Evolutionary conservation across 1,140 invertebrate species (phyloP).

Genomic region (Hyphantria cunea): DNA sequence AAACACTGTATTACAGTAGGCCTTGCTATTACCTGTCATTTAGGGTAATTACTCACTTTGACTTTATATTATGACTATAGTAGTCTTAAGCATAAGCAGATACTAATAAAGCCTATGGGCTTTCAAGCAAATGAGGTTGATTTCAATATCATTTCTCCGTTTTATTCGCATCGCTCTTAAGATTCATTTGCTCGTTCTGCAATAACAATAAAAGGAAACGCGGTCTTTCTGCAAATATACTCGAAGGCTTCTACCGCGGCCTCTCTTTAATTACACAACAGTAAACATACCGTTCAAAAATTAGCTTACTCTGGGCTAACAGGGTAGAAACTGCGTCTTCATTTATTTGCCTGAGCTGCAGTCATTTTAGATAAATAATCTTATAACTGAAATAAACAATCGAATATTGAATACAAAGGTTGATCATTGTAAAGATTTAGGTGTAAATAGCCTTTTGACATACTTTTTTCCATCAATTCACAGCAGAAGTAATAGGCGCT

Average conservation of each 20-base stretch:
- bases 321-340: background rate
- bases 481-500: no score
- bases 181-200: slow-evolving; percentile 22
- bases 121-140: slow-evolving; percentile 11
- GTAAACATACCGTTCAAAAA: slow-evolving; percentile 30
- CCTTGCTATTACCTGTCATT: no score
- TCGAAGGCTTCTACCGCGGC: slow-evolving; percentile 10
- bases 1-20: no score
- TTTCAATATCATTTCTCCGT: slow-evolving; percentile 17
- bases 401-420: no score
- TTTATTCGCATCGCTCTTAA: slow-evolving; percentile 10
- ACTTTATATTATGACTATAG: no score
- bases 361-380: no score
- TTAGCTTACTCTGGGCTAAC: slow-evolving; percentile 7
- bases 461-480: no score
- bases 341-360: background rate
- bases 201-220: slow-evolving; percentile 36
- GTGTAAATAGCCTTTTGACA: no score
- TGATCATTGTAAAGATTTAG: no score
- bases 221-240: slow-evolving; percentile 31
- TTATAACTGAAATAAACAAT: no score
- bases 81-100: no score
- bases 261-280: slow-evolving; percentile 27
- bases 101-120: background rate
- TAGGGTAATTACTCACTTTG: no score